Percentiles rank a stretch among this genome's conserved stretches.
Evolutionary conservation across 2,888 invertebrate species (phyloP).

Genomic region (Microdon myrmicae): DNA sequence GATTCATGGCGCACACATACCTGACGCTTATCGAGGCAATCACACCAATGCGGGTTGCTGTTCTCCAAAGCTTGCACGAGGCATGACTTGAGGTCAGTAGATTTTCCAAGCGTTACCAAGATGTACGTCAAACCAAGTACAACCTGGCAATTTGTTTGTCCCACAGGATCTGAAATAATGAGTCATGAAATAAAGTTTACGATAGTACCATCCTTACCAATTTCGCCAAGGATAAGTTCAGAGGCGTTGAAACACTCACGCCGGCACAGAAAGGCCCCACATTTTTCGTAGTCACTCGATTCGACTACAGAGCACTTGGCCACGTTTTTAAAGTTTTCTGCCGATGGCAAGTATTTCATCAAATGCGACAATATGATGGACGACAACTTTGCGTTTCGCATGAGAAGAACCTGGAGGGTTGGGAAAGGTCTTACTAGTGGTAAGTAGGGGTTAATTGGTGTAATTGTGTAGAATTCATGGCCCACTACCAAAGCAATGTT

Average conservation of each 20-base stretch:
- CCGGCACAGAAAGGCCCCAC: constrained; percentile 78
- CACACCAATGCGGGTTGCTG: constrained; percentile 73
- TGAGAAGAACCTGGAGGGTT: constrained; percentile 77
- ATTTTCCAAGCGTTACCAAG: constrained; percentile 73
- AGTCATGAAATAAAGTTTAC: neutral
- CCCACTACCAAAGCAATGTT: no score
- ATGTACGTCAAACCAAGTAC: constrained; percentile 74
- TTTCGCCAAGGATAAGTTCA: constrained; percentile 59
- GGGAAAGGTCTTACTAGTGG: no score
- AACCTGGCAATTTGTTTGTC: constrained; percentile 70
- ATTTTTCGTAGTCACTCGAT: constrained; percentile 62
- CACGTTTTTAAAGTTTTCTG: constrained; percentile 64
- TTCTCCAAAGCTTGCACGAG: constrained; percentile 73
- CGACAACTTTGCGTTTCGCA: constrained; percentile 76
- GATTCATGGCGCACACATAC: constrained; percentile 59
- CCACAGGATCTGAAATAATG: constrained; percentile 63
- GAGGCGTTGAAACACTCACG: constrained; percentile 70
- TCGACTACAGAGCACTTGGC: constrained; percentile 64
- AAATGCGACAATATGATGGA: constrained; percentile 71
- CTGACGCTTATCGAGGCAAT: constrained; percentile 81
- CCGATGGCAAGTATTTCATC: constrained; percentile 68
- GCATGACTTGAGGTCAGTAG: constrained; percentile 73
- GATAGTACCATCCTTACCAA: constrained; percentile 54
- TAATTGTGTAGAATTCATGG: no score
- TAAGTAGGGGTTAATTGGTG: no score